Evolutionary conservation across 2,797 vertebrate species (phyloP).

Genomic region (Brotula barbata): DNA sequence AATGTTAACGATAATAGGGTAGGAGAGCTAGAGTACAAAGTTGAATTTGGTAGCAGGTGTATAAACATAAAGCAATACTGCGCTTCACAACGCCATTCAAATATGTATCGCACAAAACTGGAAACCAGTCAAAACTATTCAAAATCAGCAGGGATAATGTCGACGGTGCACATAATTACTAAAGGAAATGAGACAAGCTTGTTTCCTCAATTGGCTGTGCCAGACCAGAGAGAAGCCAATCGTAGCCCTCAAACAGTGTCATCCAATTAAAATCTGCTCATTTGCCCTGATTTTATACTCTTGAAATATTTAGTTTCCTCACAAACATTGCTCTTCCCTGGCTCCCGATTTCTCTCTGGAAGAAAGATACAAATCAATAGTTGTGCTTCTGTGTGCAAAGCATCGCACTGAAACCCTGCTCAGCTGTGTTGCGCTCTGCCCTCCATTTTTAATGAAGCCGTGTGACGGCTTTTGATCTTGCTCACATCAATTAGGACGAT

Average conservation of each 20-base stretch:
- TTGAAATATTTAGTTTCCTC: constrained; percentile 51
- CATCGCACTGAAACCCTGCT: constrained; percentile 14
- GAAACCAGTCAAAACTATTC: too few species aligned
- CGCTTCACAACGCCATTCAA: too few species aligned
- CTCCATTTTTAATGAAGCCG: constrained; percentile 56
- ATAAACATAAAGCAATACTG: too few species aligned
- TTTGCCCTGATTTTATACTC: constrained; percentile 41
- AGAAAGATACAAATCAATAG: constrained; percentile 46
- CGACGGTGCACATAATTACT: neutral
- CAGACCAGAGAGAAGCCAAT: constrained; percentile 20
- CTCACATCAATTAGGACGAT: constrained; percentile 28
- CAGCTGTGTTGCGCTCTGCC: constrained; percentile 14
- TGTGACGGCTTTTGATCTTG: constrained; percentile 47
- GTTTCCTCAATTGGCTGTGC: too few species aligned
- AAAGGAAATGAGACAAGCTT: constrained; percentile 20
- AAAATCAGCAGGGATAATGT: too few species aligned
- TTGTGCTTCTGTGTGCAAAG: constrained; percentile 33
- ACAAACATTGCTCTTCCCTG: neutral
- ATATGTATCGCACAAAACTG: too few species aligned
- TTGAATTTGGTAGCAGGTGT: too few species aligned
- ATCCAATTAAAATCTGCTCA: constrained; percentile 37
- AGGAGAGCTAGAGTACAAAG: too few species aligned
- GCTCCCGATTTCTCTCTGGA: neutral
- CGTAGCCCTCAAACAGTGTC: constrained; percentile 8
- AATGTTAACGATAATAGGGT: too few species aligned